phyloP scores from a whole-genome alignment of 2,113 vertebrate species.

The Antennarius striatus region DNA sequence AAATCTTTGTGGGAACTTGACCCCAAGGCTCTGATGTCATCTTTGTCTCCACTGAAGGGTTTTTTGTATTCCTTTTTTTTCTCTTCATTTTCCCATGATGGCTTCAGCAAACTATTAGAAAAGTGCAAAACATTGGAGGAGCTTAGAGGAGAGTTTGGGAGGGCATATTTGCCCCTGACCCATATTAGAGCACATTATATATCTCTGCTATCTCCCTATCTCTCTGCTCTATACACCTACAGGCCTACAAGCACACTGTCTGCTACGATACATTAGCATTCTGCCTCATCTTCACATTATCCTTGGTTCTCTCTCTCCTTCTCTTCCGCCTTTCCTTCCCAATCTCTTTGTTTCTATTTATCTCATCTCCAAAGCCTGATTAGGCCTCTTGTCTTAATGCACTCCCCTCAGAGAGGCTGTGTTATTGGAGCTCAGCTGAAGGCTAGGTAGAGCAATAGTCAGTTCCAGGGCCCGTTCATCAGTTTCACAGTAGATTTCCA shows the following conservation, averaged over 20 bases:
- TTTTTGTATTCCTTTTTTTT: constrained; percentile 40
- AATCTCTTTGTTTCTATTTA: constrained; percentile 51
- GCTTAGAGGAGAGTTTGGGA: constrained; percentile 24
- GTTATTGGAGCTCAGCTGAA: constrained; percentile 54
- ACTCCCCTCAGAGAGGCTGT: constrained; percentile 42
- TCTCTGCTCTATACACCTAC: constrained; percentile 25
- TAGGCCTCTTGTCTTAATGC: constrained; percentile 56
- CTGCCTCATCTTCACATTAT: constrained; percentile 9
- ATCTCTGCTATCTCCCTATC: constrained; percentile 34
- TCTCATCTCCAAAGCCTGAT: constrained; percentile 53
- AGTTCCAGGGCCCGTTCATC: constrained; percentile 64
- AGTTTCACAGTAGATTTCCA: constrained; percentile 67
- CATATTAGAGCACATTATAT: constrained; percentile 60
- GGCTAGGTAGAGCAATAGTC: constrained; percentile 53
- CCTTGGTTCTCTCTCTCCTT: constrained; percentile 4
- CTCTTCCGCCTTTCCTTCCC: constrained; percentile 13
- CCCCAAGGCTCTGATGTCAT: constrained; percentile 29
- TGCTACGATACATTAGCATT: not conserved
- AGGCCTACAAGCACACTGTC: constrained; percentile 29
- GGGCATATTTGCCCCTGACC: constrained; percentile 48
- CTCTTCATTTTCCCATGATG: constrained; percentile 45
- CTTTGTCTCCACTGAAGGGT: constrained; percentile 19
- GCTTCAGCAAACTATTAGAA: constrained; percentile 50
- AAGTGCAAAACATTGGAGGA: constrained; percentile 42
- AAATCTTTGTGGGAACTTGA: constrained; percentile 35